Base-by-base conservation (phyloP, 2,797 vertebrate species). In the Todus mexicanus region DNA sequence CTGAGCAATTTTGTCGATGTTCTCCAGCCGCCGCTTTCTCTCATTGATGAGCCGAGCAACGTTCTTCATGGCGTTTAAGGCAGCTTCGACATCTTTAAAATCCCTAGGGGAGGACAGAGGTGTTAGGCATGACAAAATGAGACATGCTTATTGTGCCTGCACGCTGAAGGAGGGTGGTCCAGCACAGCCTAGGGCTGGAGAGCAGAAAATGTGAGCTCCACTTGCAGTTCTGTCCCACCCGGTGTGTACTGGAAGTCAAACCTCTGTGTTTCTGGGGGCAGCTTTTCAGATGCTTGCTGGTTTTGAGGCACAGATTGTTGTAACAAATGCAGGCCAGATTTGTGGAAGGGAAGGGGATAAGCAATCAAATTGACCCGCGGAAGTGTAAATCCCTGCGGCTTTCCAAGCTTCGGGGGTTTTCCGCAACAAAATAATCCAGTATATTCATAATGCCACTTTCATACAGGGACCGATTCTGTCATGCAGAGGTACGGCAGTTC, bases 1-100 rank as follows among this genome's bases (percentile, higher is more conserved):
- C 74, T 99, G 98, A 33, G 99, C 99, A 9, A 99, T 99, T 96
- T 99, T 99, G 96, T 99, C 99, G 1, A 99, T 99, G 97, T 99
- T 99, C 96, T 99, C 99, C 56, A 99, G 98, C 11, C 99, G 98
- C 21, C 99, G 98, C 91, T 99, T 99, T 72, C 98, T 97, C 96
- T 99, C 99, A 0, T 99, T 99, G 96, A 99, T 99, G 83, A 99
- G 98, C 80, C 89, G 97, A 75, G 99, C 99, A 40, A 99, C 99
- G 1, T 99, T 99, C 96, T 99, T 99, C 99, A 99, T 99, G 86
- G 99, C 99, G 0, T 98, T 98, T 89, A 99, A 95, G 87, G 99
- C 99, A 54, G 98, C 99, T 93, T 99, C 99, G 2, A 99, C 99
- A 1, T 99, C 98, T 96, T 98, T 98, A 96, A 99, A 99, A 97